These are phyloP conservation scores for Molorchus minor DNA, from an alignment of 2,888 invertebrate genomes.

Conservation along the genomic window DNA sequence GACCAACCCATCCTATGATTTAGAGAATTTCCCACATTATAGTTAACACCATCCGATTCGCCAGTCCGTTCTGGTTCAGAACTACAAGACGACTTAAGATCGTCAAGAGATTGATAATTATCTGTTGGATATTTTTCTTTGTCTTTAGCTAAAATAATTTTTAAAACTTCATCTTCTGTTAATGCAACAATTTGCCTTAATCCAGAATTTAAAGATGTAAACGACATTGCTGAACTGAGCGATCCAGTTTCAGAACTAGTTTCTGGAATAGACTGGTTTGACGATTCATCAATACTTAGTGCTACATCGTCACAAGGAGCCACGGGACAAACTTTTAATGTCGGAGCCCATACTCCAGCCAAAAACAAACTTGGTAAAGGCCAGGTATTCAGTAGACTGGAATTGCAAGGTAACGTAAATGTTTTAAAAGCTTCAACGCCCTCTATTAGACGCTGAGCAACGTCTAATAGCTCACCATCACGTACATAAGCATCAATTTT, in stretches of 20 bases:
- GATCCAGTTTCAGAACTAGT: constrained; percentile 58
- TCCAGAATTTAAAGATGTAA: constrained; percentile 62
- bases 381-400: constrained; percentile 90
- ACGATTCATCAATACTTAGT: constrained; percentile 59
- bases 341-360: constrained; percentile 86
- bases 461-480: constrained; percentile 82
- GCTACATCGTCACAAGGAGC: constrained; percentile 83
- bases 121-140: constrained; percentile 34
- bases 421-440: constrained; percentile 78
- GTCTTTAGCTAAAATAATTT: constrained; percentile 71
- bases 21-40: constrained; percentile 71
- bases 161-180: constrained; percentile 77
- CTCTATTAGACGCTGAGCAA: constrained; percentile 78
- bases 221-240: constrained; percentile 58
- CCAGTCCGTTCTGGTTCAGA: constrained; percentile 40
- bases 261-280: constrained; percentile 39
- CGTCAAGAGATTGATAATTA: constrained; percentile 32
- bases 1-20: constrained; percentile 73
- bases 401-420: constrained; percentile 82
- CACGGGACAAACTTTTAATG: constrained; percentile 78
- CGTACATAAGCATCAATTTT: constrained; percentile 82
- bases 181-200: constrained; percentile 66
- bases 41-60: constrained; percentile 41
- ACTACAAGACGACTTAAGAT: constrained; percentile 36
- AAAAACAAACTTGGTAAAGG: constrained; percentile 82